Conservation (phyloP, 2,113 vertebrate species). For the Leptodactylus fuscus region DNA sequence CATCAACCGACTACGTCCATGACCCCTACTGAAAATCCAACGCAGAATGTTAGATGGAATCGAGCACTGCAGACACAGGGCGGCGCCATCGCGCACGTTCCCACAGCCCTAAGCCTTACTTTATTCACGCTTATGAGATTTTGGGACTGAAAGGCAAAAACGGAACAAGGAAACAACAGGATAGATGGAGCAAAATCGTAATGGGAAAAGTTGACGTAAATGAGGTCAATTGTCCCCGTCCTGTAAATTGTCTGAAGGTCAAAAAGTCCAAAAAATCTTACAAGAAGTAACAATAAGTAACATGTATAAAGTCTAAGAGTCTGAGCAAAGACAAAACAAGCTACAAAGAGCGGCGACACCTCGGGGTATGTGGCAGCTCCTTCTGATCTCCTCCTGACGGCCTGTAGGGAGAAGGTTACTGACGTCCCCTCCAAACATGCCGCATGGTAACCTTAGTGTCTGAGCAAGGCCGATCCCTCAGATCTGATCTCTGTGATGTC, state of each 20-base stretch:
- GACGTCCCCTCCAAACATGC: not conserved
- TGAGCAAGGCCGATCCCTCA: not conserved
- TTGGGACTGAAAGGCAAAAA: not conserved
- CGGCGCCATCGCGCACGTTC: not conserved
- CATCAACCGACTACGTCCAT: too few relatives aligned
- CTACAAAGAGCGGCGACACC: not conserved
- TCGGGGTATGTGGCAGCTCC: not conserved
- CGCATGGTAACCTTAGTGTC: not conserved
- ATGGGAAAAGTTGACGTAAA: not conserved
- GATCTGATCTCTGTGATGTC: not conserved
- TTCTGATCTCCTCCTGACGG: not conserved
- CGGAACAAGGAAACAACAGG: too few relatives aligned
- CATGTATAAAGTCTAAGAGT: not conserved
- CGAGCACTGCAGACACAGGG: not conserved
- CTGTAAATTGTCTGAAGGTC: not conserved
- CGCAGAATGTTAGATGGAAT: too few relatives aligned
- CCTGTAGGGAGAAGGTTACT: slow-evolving; percentile 3
- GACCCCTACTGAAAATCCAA: too few relatives aligned
- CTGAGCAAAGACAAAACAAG: not conserved
- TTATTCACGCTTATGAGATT: not conserved
- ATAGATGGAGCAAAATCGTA: too few relatives aligned
- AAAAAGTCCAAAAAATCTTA: not conserved
- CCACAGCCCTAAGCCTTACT: not conserved
- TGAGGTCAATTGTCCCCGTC: not conserved
- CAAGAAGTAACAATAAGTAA: not conserved